These are phyloP conservation scores for Melanotus villosus DNA, from an alignment of 2,888 invertebrate genomes.

Conservation along the genomic window DNA sequence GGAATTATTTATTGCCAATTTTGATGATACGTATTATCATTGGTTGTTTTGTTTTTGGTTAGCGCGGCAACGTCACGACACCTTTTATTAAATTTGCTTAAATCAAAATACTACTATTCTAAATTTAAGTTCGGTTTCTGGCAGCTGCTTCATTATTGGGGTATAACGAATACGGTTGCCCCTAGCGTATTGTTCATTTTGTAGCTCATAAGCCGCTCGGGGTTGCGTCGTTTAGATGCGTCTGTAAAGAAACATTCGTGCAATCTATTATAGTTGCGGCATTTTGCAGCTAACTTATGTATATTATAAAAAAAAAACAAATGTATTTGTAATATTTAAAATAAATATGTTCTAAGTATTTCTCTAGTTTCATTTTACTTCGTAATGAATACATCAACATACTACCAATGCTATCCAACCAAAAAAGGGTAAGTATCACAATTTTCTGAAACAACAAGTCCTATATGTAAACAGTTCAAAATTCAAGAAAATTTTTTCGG, in stretches of 20 bases:
- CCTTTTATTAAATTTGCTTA: conserved; percentile 26
- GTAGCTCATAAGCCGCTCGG: conserved; percentile 42
- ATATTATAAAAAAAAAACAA: conserved; percentile 60
- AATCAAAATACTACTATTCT: conserved; percentile 33
- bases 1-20: conserved; percentile 18
- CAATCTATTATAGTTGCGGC: conserved; percentile 65
- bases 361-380: too few relatives aligned
- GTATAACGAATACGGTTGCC: conserved; percentile 39
- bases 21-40: background rate
- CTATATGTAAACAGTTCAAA: too few relatives aligned
- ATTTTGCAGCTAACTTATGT: conserved; percentile 64
- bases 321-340: conserved; percentile 67
- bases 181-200: conserved; percentile 42
- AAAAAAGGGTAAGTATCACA: too few relatives aligned
- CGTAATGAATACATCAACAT: too few relatives aligned
- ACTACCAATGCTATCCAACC: too few relatives aligned
- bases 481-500: too few relatives aligned
- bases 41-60: conserved; percentile 3
- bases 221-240: conserved; percentile 48
- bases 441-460: too few relatives aligned
- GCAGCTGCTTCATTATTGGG: conserved; percentile 39
- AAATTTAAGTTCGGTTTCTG: conserved; percentile 41
- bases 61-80: background rate
- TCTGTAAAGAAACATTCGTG: conserved; percentile 62
- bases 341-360: conserved; percentile 65